Base-by-base conservation (phyloP, 2,113 vertebrate genomes). In the Gobiocypris rarus region DNA sequence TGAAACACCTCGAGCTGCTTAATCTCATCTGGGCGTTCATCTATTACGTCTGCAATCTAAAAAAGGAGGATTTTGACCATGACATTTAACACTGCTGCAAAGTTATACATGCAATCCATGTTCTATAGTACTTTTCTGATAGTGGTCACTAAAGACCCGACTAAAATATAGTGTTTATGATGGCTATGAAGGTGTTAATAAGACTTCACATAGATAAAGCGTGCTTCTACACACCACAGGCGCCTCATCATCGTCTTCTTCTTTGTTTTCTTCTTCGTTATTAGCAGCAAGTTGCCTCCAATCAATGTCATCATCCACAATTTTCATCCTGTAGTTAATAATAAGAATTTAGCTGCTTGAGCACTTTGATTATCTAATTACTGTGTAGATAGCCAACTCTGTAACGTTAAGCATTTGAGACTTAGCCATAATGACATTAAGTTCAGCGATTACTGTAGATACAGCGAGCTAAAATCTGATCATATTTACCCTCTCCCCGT, bases 221-320 rank as follows among this genome's bases (percentile, higher is more conserved):
- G 43, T 84, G 50, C 26, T 13, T 54, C 5, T 69, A 14, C 89
- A 91, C 95, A 98, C 84, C 93, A 96, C 88, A 89, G 95, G 95
- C 24, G 93, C 97, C 14, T 99, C 97, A 13, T 95, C 97, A 9
- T 95, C 97, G 1, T 98, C 97, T 22, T 96, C 95, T 48, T 95
- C 95, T 8, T 90, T 90, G 4, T 75, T 86, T 3, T 89, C 89
- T 0, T 89, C 86, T 50, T 91, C 91, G 9, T 89, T 87, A 14
- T 81, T 24, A 34, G 26, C 56, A 1, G 93, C 89, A n/a, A 95
- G 92, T 82, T 95, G 95, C 41, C 85, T 95, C 97, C 97, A 98
- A 86, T 97, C 94, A 50, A 97, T 92, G 22, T 98, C 97, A 86
- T 98, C 97, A 61, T 99, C 98, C 63, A 98, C 98, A 83, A 99